Evolutionary conservation across 2,797 vertebrate species (phyloP).

Genomic region (Coregonus ussuriensis): DNA sequence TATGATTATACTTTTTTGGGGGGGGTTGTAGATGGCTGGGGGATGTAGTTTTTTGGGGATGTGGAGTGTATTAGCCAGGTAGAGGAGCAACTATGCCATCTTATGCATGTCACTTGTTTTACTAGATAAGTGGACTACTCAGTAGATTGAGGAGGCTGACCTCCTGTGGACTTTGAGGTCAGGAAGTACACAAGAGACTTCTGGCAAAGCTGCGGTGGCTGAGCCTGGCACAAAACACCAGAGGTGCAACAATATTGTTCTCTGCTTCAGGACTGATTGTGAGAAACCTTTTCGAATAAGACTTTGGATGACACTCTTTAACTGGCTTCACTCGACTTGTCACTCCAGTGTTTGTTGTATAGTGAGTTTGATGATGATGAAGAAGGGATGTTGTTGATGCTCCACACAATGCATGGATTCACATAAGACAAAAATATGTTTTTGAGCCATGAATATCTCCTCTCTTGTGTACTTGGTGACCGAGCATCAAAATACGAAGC

Average conservation of each 20-base stretch:
- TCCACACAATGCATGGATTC: slow-evolving; percentile 4
- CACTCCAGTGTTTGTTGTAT: not conserved
- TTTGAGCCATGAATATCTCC: slow-evolving; percentile 19
- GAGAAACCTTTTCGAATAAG: slow-evolving; percentile 20
- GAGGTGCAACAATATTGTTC: not conserved
- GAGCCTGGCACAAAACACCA: slow-evolving; percentile 20
- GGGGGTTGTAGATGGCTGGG: not conserved
- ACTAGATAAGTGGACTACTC: slow-evolving; percentile 42
- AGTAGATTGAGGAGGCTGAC: slow-evolving; percentile 37
- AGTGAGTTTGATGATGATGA: slow-evolving; percentile 27
- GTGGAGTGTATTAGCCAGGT: slow-evolving; percentile 42
- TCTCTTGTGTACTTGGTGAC: slow-evolving; percentile 28
- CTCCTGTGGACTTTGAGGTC: slow-evolving; percentile 39
- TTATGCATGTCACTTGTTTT: slow-evolving; percentile 67
- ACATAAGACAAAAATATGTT: slow-evolving; percentile 1
- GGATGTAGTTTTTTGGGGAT: not conserved
- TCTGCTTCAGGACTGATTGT: slow-evolving; percentile 17
- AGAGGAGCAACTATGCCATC: slow-evolving; percentile 38
- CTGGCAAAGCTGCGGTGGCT: slow-evolving; percentile 38
- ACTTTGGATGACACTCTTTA: not conserved
- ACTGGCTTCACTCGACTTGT: slow-evolving; percentile 7
- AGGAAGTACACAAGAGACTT: slow-evolving; percentile 18
- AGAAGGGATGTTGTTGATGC: slow-evolving; percentile 21
- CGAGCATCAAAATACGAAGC: slow-evolving; percentile 20
- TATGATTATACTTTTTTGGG: not conserved